A percentile compares a stretch with the other conserved stretches of the same genome.
Evolutionary conservation across 2,888 invertebrate species (phyloP).

Genomic region (Hydropsyche betteni): DNA sequence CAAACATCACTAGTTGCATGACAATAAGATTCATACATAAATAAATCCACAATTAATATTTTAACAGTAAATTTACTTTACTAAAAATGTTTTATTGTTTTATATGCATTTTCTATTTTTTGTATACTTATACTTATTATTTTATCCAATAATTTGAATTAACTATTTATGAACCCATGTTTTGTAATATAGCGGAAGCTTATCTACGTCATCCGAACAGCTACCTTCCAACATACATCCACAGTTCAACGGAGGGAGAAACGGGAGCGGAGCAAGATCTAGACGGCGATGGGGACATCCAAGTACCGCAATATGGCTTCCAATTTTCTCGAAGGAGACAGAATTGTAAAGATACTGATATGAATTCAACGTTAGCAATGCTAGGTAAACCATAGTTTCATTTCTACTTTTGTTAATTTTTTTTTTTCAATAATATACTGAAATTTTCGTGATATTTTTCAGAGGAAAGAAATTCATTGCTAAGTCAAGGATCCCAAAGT

Average conservation of each 20-base stretch:
- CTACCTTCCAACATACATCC: conserved; percentile 78
- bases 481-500: conserved; percentile 80
- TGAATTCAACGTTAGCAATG: conserved; percentile 75
- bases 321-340: conserved; percentile 53
- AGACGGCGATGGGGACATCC: conserved; percentile 50
- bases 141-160: neutral
- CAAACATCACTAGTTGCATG: no score
- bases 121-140: neutral
- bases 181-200: conserved; percentile 66
- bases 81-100: no score
- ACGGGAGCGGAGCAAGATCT: conserved; percentile 53
- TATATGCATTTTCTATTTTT: no score
- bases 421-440: neutral
- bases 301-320: conserved; percentile 52
- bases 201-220: conserved; percentile 86
- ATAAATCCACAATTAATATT: no score
- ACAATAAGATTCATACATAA: no score
- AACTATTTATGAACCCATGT: neutral
- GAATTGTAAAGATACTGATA: conserved; percentile 67
- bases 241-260: conserved; percentile 72
- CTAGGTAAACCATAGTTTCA: conserved; percentile 60
- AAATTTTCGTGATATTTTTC: conserved; percentile 49
- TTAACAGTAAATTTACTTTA: no score
- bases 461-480: conserved; percentile 80
- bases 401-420: conserved; percentile 5